Percentiles rank a stretch among this genome's conserved stretches.
These are phyloP conservation scores for Samia ricini DNA, from an alignment of 1,140 invertebrate genomes.

Conservation along the genomic window DNA sequence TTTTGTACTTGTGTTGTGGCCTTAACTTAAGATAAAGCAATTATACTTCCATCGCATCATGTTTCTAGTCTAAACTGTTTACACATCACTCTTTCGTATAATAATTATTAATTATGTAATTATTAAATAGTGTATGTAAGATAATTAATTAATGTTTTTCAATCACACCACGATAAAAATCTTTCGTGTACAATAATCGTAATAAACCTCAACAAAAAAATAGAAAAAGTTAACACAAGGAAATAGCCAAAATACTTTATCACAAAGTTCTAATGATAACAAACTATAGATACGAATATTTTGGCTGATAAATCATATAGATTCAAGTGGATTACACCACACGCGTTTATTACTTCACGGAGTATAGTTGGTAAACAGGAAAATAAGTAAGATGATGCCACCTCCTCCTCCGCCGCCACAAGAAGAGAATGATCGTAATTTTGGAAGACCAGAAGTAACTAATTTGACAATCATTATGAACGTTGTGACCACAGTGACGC, in stretches of 20 bases:
- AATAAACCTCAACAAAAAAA: not conserved
- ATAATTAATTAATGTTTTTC: conserved; percentile 12
- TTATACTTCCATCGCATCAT: no score
- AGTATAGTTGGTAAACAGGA: not conserved
- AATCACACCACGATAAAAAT: not conserved
- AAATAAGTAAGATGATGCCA: conserved; percentile 10
- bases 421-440: not conserved
- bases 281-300: conserved; percentile 3
- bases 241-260: not conserved
- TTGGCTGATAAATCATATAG: not conserved
- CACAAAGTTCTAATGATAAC: conserved; percentile 9
- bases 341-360: not conserved
- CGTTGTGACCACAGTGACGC: conserved; percentile 23
- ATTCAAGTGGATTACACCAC: not conserved
- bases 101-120: no score
- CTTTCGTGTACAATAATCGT: not conserved
- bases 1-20: no score
- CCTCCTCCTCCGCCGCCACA: conserved; percentile 11
- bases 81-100: no score
- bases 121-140: no score
- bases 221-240: not conserved
- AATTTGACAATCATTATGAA: conserved; percentile 21
- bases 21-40: no score
- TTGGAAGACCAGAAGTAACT: not conserved
- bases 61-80: no score